These are phyloP conservation scores for Nebria salina DNA, from an alignment of 2,888 invertebrate genomes.

Conservation along the genomic window DNA sequence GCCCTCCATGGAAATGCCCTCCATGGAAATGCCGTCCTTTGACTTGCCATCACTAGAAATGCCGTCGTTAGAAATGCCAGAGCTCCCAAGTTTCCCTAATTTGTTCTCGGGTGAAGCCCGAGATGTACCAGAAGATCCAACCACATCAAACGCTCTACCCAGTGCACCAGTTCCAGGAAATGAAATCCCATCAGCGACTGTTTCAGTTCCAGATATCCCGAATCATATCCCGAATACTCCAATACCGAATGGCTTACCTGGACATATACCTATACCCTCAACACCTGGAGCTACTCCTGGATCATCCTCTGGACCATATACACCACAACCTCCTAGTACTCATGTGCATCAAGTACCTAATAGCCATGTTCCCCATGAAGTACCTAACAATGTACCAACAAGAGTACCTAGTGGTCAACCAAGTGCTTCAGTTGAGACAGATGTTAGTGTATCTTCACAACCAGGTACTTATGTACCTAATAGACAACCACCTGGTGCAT, in stretches of 20 bases:
- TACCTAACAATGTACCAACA: neutral
- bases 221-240: neutral
- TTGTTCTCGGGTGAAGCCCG: neutral
- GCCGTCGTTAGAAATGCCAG: neutral
- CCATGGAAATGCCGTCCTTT: neutral
- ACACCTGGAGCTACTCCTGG: neutral
- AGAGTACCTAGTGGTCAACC: neutral
- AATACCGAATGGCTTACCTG: neutral
- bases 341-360: neutral
- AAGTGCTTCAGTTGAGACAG: too few species aligned
- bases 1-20: neutral
- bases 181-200: neutral
- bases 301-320: too few species aligned
- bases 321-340: neutral
- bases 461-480: too few species aligned
- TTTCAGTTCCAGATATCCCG: neutral
- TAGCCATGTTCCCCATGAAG: too few species aligned
- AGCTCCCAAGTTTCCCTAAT: constrained; percentile 2
- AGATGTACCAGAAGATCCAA: constrained; percentile 4
- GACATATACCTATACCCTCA: neutral
- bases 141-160: neutral
- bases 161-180: neutral
- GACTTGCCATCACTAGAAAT: neutral
- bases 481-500: too few species aligned
- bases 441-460: too few species aligned